phyloP scores from a whole-genome alignment of 2,113 vertebrate species.

The Semnopithecus entellus region DNA sequence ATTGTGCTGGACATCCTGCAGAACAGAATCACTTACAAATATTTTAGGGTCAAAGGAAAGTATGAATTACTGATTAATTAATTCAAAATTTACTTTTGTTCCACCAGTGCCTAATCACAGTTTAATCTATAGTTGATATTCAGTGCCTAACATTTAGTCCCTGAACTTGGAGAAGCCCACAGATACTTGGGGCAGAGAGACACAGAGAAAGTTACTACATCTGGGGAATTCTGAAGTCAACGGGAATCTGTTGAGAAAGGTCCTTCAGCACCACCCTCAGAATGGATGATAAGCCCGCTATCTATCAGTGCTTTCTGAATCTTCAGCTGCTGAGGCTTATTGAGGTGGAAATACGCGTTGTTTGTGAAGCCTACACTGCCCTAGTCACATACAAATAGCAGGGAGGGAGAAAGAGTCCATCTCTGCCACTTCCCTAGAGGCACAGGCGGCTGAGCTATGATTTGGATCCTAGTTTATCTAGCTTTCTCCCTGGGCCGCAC shows the following conservation, averaged over 20 bases:
- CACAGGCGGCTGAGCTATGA: background rate
- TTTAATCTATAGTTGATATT: background rate
- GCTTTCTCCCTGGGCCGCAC: background rate
- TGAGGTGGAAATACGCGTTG: background rate
- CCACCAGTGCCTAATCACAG: background rate
- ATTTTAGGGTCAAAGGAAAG: background rate
- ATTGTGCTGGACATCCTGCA: conserved; percentile 81
- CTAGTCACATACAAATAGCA: background rate
- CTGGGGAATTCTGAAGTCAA: background rate
- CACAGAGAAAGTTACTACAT: background rate
- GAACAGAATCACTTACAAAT: conserved; percentile 5
- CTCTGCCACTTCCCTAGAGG: too few species aligned
- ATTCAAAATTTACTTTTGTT: background rate
- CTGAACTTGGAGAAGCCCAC: background rate
- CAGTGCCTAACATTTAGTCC: background rate
- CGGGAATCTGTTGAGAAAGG: background rate
- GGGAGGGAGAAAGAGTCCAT: background rate
- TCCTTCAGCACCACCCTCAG: fast-evolving
- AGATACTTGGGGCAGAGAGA: background rate
- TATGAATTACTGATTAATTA: background rate
- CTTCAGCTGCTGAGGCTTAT: background rate
- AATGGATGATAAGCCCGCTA: fast-evolving
- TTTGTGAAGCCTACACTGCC: background rate
- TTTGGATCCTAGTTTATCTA: background rate
- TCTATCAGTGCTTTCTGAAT: background rate